Percentiles rank a stretch among this genome's conserved stretches.
phyloP scores from a whole-genome alignment of 2,888 invertebrate species.

The Drosophila dives region DNA sequence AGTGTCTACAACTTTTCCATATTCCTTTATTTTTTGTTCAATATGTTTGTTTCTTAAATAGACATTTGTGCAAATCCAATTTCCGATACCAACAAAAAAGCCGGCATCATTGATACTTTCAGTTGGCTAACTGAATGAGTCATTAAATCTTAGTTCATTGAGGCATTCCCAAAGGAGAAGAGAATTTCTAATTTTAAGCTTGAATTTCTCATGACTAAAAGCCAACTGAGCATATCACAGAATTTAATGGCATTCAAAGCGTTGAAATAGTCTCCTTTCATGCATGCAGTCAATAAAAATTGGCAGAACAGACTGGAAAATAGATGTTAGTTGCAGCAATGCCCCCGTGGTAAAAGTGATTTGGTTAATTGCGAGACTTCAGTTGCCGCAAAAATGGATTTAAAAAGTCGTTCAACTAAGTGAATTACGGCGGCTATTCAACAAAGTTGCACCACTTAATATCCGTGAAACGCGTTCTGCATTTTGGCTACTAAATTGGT shows the following conservation, averaged over 20 bases:
- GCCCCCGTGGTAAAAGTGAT: conserved; percentile 13
- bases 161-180: not conserved
- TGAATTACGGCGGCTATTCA: conserved; percentile 15
- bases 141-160: conserved; percentile 1
- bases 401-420: conserved; percentile 26
- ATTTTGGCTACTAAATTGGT: conserved; percentile 52
- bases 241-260: conserved; percentile 22
- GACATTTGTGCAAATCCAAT: conserved; percentile 18
- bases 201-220: too few species aligned
- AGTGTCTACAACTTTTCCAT: conserved; percentile 37
- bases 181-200: not conserved
- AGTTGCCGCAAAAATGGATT: conserved; percentile 43
- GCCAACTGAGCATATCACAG: conserved; percentile 1
- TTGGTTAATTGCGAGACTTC: conserved; percentile 32
- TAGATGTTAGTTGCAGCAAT: conserved; percentile 27
- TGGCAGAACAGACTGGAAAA: conserved; percentile 60
- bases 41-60: conserved; percentile 6
- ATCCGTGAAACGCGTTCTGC: conserved; percentile 52
- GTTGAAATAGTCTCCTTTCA: not conserved
- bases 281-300: conserved; percentile 58
- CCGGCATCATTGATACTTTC: conserved; percentile 10
- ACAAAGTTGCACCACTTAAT: conserved; percentile 51
- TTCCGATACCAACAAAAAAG: conserved; percentile 17
- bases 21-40: conserved; percentile 13
- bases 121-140: conserved; percentile 1